These are phyloP conservation scores for Sabatieria punctata DNA, from an alignment of 2,888 invertebrate genomes.

Conservation along the genomic window DNA sequence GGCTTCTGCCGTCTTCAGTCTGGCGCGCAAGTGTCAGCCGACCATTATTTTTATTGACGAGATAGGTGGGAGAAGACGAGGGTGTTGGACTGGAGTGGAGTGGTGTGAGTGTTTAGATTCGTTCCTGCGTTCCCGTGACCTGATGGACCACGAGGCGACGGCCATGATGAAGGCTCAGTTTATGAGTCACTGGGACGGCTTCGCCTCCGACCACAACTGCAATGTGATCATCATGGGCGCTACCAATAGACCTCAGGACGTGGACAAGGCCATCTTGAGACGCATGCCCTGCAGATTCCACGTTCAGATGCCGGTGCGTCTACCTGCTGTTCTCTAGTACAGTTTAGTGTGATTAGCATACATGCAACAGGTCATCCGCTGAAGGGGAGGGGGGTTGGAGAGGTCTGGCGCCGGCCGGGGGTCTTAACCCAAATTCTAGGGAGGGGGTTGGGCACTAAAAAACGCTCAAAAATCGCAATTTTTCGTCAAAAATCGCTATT, in stretches of 20 bases:
- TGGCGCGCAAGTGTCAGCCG: slow-evolving; percentile 67
- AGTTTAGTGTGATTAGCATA: slow-evolving; percentile 12
- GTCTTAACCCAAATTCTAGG: too few relatives aligned
- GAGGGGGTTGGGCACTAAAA: too few relatives aligned
- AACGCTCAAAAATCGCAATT: too few relatives aligned
- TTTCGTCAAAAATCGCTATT: too few relatives aligned
- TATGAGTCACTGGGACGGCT: slow-evolving; percentile 97
- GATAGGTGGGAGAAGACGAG: slow-evolving; percentile 56
- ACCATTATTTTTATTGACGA: slow-evolving; percentile 89
- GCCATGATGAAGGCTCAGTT: slow-evolving; percentile 99
- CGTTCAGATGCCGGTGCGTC: slow-evolving; percentile 54
- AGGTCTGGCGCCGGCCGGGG: too few relatives aligned
- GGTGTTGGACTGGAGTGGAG: too few relatives aligned
- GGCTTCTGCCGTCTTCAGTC: slow-evolving; percentile 82
- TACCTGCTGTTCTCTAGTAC: too few relatives aligned
- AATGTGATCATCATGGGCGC: slow-evolving; percentile 82
- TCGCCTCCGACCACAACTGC: slow-evolving; percentile 76
- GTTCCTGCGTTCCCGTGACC: slow-evolving; percentile 69
- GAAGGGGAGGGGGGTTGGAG: too few relatives aligned
- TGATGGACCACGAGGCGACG: slow-evolving; percentile 90
- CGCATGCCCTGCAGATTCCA: slow-evolving; percentile 88
- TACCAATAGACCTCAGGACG: slow-evolving; percentile 85
- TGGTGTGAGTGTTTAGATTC: too few relatives aligned
- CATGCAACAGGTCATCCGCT: too few relatives aligned
- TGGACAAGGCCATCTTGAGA: slow-evolving; percentile 79